phyloP scores from a whole-genome alignment of 1,140 invertebrate species.

The Acromyrmex charruanus region DNA sequence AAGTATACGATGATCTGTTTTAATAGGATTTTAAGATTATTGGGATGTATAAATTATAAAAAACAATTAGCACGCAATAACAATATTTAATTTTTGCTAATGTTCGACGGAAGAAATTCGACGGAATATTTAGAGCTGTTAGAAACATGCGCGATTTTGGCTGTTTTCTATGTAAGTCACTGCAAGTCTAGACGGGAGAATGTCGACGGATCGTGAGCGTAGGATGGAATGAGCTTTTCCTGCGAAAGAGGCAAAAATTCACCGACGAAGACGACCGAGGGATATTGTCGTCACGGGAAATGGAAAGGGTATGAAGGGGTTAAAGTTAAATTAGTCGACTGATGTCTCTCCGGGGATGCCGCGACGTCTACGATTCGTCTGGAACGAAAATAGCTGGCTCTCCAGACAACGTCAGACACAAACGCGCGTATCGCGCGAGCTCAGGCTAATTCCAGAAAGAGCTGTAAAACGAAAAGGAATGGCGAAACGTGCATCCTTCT shows the following conservation, averaged over 20 bases:
- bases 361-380: conserved; percentile 73
- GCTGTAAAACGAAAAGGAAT: conserved; percentile 46
- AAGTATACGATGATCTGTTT: background rate
- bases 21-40: background rate
- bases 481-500: background rate
- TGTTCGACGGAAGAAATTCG: background rate
- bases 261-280: conserved; percentile 6
- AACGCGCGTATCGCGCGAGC: conserved; percentile 26
- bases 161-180: conserved; percentile 16
- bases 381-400: conserved; percentile 74
- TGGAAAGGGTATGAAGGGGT: conserved; percentile 58
- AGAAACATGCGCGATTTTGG: background rate
- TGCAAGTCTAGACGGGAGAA: conserved; percentile 42
- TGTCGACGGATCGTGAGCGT: conserved; percentile 10
- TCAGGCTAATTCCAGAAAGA: conserved; percentile 53
- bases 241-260: conserved; percentile 2
- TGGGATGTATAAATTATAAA: background rate
- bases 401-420: conserved; percentile 61
- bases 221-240: background rate
- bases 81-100: background rate
- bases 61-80: background rate
- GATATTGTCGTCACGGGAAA: conserved; percentile 42
- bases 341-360: conserved; percentile 51
- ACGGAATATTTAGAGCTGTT: background rate
- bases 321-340: conserved; percentile 58